Evolutionary conservation across 2,113 vertebrate species (phyloP), one percentile per base, ranked within the genome.

Genomic region (Elephantulus edwardii): DNA sequence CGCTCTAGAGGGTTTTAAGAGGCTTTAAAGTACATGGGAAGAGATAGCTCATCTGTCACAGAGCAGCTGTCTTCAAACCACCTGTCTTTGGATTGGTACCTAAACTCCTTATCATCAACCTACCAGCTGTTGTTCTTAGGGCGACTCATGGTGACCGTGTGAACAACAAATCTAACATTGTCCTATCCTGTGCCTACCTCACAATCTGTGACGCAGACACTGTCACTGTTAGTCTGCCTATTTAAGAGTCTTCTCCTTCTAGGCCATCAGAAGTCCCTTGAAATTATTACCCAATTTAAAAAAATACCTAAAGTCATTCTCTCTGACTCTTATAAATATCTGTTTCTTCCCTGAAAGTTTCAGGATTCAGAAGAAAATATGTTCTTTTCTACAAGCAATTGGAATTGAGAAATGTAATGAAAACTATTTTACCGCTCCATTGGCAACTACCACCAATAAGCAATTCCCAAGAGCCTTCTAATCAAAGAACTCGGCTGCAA

Each of bases 321-420:
- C 13, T 75, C 9, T 79, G 35, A 85, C 33, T 80, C 92, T 54
- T 70, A 70, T 68, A 52, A 6, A 1, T 54, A 33, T 75, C n/a
- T 62, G 62, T 81, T 58, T 81, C 72, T 93, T 28, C 64, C 76
- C n/a, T 88, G 76, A 77, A 84, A 70, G n/a, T 89, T 86, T 70
- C 20, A 62, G 68, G 80, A 77, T 68, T 70, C 60, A 70, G 86
- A 78, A 68, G 44, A 54, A 90, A 86, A 56, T 38, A 3, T 48
- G 16, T 60, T 85, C 40, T 88, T 86, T 95, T 83, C 80, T 81
- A 20, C 74, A 30, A 79, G 77, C 64, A 88, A 81, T n/a, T 46
- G 9, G 71, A 94, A 79, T 68, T 81, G 54, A 66, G 76, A 62
- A 75, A 60, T 46, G 24, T 44, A 30, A 48, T 82, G 22, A 50